These are phyloP conservation scores for Tachina fera DNA, from an alignment of 2,888 invertebrate genomes.

Conservation along the genomic window DNA sequence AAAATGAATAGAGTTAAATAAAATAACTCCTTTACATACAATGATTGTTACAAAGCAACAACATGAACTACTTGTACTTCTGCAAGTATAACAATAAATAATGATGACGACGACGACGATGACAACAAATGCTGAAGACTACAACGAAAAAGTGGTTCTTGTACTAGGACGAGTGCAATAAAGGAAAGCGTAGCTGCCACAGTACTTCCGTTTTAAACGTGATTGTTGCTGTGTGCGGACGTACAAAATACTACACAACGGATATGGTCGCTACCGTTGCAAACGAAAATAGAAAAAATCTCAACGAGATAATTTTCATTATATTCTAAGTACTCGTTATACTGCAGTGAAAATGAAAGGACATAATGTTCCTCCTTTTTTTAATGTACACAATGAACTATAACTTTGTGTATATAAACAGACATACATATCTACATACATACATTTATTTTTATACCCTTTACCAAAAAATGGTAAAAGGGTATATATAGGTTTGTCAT, in stretches of 20 bases:
- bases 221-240: conserved; percentile 67
- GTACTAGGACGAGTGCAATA: conserved; percentile 52
- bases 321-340: conserved; percentile 61
- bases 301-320: conserved; percentile 71
- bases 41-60: conserved; percentile 25
- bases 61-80: conserved; percentile 41
- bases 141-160: conserved; percentile 41
- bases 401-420: neutral
- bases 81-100: conserved; percentile 36
- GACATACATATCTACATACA: too few relatives aligned
- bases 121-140: conserved; percentile 50
- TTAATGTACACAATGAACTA: conserved; percentile 3
- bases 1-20: conserved; percentile 33
- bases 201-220: conserved; percentile 68
- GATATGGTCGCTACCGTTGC: conserved; percentile 61
- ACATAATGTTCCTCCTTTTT: conserved; percentile 9
- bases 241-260: conserved; percentile 63
- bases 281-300: conserved; percentile 46
- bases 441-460: too few relatives aligned
- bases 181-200: conserved; percentile 69
- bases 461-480: too few relatives aligned
- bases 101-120: conserved; percentile 47
- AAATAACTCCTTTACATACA: conserved; percentile 46
- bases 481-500: too few relatives aligned
- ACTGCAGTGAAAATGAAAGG: conserved; percentile 55